These are phyloP conservation scores for Propithecus deckenii DNA, from an alignment of 2,797 vertebrate genomes.

Conservation along the genomic window DNA sequence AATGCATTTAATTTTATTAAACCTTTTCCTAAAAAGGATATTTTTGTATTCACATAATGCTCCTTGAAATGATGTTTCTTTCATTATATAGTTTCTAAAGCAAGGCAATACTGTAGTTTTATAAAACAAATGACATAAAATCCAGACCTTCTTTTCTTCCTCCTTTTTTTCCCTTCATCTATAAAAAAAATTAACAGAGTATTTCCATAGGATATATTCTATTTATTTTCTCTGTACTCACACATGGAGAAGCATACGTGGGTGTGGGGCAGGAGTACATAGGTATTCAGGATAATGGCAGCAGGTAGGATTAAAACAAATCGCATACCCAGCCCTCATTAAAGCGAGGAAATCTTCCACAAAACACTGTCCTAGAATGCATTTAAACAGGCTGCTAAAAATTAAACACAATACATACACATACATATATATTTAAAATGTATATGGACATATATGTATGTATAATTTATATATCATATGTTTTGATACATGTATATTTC, in stretches of 20 bases:
- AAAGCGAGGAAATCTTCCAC: not conserved
- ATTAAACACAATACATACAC: not conserved
- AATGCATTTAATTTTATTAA: constrained; percentile 14
- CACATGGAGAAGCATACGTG: not conserved
- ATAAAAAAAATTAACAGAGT: not conserved
- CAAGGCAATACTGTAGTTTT: not conserved
- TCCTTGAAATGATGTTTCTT: constrained; percentile 14
- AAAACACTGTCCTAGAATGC: not conserved
- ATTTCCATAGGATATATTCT: not conserved
- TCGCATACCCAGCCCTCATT: not conserved
- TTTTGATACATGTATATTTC: not conserved
- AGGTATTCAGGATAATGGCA: not conserved
- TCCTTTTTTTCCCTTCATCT: not conserved
- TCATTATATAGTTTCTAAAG: not conserved
- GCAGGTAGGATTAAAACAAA: not conserved
- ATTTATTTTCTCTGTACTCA: not conserved
- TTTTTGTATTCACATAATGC: not conserved
- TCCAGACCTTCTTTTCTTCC: not conserved
- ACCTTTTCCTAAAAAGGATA: not conserved
- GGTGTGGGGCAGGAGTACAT: no score
- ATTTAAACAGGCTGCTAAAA: constrained; percentile 32
- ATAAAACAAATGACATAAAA: not conserved
- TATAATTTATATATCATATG: not conserved
- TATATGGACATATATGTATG: fast-evolving
- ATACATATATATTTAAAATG: not conserved